Evolutionary conservation across 1,140 invertebrate species (phyloP).

Genomic region (Apis laboriosa): DNA sequence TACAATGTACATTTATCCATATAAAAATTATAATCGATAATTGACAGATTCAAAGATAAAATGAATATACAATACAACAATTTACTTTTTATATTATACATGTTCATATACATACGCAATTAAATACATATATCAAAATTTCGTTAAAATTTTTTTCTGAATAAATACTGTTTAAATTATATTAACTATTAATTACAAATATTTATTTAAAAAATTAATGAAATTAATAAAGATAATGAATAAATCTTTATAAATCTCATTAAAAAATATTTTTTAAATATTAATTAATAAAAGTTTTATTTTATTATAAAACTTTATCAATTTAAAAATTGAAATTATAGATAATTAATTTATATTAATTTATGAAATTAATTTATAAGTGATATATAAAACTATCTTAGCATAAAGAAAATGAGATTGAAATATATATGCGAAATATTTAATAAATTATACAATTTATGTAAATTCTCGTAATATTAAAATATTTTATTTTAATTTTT

Average conservation of each 20-base stretch:
- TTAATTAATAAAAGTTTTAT: no score
- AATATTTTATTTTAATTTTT: no score
- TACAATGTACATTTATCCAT: neutral
- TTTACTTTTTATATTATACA: neutral
- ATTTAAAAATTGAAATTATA: no score
- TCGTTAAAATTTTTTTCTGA: neutral
- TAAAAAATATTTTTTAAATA: no score
- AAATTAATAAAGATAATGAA: no score
- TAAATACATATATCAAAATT: neutral
- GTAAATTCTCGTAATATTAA: neutral
- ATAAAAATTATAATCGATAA: neutral
- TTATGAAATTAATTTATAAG: neutral
- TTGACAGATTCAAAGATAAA: slow-evolving; percentile 3
- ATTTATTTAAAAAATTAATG: no score
- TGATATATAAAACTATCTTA: neutral
- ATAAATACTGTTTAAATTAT: neutral
- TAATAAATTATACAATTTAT: neutral
- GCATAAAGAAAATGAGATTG: no score
- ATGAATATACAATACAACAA: neutral
- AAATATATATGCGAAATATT: neutral
- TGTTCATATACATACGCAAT: neutral
- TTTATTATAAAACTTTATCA: no score
- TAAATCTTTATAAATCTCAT: no score
- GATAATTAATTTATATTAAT: no score
- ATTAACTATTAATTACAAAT: neutral